Evolutionary conservation across 2,888 invertebrate genomes (phyloP).

Genomic region (Stenolophus ochropezus): DNA sequence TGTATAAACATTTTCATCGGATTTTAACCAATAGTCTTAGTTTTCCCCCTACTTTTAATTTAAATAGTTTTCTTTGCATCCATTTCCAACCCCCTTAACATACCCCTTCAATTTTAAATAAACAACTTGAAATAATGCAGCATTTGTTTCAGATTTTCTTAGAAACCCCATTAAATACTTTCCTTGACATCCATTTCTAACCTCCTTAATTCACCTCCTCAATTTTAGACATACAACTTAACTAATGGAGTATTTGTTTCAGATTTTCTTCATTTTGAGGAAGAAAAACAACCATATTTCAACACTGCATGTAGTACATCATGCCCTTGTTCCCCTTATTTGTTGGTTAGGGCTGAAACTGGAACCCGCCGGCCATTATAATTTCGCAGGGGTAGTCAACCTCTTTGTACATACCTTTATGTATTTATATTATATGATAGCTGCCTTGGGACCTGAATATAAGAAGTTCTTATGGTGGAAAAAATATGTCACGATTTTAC

Average conservation of each 20-base stretch:
- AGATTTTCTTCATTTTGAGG: constrained; percentile 4
- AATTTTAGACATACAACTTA: neutral
- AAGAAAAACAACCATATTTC: constrained; percentile 10
- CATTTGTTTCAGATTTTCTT: neutral
- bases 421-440: constrained; percentile 87
- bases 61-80: too few relatives aligned
- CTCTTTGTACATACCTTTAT: constrained; percentile 87
- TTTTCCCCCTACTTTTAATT: too few relatives aligned
- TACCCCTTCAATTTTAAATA: too few relatives aligned
- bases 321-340: constrained; percentile 95
- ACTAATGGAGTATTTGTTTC: too few relatives aligned
- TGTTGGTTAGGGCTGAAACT: constrained; percentile 96
- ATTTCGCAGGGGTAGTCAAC: constrained; percentile 83
- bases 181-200: neutral
- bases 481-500: constrained; percentile 86
- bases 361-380: constrained; percentile 82
- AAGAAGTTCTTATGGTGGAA: constrained; percentile 90
- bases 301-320: constrained; percentile 90
- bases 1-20: too few relatives aligned
- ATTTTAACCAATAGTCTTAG: too few relatives aligned
- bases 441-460: constrained; percentile 84
- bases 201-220: neutral
- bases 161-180: neutral
- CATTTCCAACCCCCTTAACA: too few relatives aligned
- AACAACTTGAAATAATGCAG: too few relatives aligned